A percentile compares a stretch with the other conserved stretches of the same genome.
These are phyloP conservation scores for Gymnobelideus leadbeateri DNA, from an alignment of 2,113 vertebrate genomes.

Conservation along the genomic window DNA sequence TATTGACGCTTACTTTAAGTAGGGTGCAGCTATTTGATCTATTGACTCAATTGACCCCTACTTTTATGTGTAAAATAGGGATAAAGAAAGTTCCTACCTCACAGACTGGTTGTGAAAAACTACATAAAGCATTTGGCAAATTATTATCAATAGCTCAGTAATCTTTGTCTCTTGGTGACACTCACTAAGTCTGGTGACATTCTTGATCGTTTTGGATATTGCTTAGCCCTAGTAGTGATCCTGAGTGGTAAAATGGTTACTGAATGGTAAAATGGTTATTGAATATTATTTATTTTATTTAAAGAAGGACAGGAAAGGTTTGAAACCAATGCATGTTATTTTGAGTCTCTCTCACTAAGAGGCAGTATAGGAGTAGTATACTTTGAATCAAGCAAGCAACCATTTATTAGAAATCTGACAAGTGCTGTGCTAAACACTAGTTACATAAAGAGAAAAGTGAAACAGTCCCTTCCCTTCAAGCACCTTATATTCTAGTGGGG, in stretches of 20 bases:
- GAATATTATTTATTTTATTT: background rate
- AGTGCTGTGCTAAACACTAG: background rate
- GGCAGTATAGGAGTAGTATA: background rate
- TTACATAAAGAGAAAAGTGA: background rate
- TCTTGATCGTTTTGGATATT: too few species aligned
- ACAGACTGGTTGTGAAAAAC: too few species aligned
- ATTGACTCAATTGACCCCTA: too few species aligned
- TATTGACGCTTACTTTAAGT: background rate
- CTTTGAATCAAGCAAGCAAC: background rate
- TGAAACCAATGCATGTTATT: background rate
- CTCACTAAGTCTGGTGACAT: too few species aligned
- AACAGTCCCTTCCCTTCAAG: background rate
- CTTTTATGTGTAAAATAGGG: too few species aligned
- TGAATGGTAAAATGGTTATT: background rate
- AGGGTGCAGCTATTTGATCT: background rate
- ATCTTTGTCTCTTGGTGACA: too few species aligned
- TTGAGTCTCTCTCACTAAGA: background rate
- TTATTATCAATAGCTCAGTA: too few species aligned
- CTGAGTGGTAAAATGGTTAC: background rate
- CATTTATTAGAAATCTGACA: background rate
- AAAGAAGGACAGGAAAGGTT: background rate
- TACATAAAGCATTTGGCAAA: too few species aligned
- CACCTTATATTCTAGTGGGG: background rate
- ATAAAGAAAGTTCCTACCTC: too few species aligned
- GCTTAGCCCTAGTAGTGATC: too few species aligned